These are phyloP conservation scores for Iguana delicatissima DNA, from an alignment of 2,797 vertebrate genomes.

Conservation along the genomic window DNA sequence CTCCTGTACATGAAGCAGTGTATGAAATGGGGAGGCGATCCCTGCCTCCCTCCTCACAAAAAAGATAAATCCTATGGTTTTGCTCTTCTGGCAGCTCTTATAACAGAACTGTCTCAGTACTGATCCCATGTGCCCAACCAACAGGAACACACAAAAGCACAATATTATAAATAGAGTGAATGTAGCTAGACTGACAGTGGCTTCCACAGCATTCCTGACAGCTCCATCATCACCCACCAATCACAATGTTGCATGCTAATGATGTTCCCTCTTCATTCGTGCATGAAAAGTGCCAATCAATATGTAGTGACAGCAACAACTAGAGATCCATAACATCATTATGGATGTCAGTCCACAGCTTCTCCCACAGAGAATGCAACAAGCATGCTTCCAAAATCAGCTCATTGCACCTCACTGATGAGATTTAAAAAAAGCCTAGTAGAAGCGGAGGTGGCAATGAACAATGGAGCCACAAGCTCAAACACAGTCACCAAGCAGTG, in stretches of 20 bases:
- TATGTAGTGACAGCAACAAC: no score
- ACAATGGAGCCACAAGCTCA: slow-evolving; percentile 8
- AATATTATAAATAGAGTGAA: no score
- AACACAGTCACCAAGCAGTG: not conserved
- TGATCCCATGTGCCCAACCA: no score
- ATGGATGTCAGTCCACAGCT: not conserved
- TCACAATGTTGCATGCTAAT: not conserved
- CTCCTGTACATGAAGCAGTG: not conserved
- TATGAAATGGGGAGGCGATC: not conserved
- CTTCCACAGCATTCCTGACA: not conserved
- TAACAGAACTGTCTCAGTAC: no score
- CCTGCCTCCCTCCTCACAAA: not conserved
- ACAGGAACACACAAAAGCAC: no score
- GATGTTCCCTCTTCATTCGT: not conserved
- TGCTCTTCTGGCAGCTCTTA: not conserved
- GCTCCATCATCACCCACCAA: not conserved
- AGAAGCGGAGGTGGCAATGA: not conserved
- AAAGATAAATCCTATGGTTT: not conserved
- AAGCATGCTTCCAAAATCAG: not conserved
- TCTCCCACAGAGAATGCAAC: not conserved
- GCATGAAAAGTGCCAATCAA: not conserved
- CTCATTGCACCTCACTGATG: not conserved
- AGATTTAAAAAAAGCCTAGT: not conserved
- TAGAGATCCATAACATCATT: not conserved
- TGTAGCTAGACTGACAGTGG: not conserved